phyloP scores from a whole-genome alignment of 2,888 invertebrate genomes.

The Microctonus hyperodae region DNA sequence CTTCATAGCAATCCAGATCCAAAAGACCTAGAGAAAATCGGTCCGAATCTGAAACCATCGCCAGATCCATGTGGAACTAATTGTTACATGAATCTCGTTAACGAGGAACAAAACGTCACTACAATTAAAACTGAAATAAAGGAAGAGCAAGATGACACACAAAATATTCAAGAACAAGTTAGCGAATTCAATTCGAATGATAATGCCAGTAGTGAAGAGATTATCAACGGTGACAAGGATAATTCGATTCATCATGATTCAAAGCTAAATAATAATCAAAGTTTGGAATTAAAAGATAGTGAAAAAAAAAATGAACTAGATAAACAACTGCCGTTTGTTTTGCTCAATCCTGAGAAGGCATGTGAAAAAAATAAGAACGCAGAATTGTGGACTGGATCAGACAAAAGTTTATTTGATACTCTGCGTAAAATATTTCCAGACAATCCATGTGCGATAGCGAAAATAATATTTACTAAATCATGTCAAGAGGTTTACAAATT shows the following conservation, averaged over 20 bases:
- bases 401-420: slow-evolving; percentile 91
- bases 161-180: slow-evolving; percentile 69
- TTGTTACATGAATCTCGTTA: slow-evolving; percentile 89
- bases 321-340: slow-evolving; percentile 65
- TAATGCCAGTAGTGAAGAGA: slow-evolving; percentile 93
- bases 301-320: slow-evolving; percentile 56
- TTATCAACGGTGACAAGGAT: slow-evolving; percentile 87
- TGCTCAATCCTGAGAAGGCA: slow-evolving; percentile 65
- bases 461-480: slow-evolving; percentile 92
- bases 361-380: slow-evolving; percentile 59
- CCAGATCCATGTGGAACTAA: slow-evolving; percentile 84
- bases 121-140: slow-evolving; percentile 68
- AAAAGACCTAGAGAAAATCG: slow-evolving; percentile 84
- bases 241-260: slow-evolving; percentile 65
- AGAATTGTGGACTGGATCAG: slow-evolving; percentile 88
- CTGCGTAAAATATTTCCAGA: slow-evolving; percentile 88
- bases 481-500: slow-evolving; percentile 92
- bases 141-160: slow-evolving; percentile 65
- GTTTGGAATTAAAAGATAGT: slow-evolving; percentile 50
- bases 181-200: slow-evolving; percentile 87
- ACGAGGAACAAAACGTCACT: slow-evolving; percentile 83
- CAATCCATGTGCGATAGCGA: slow-evolving; percentile 95
- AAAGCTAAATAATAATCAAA: slow-evolving; percentile 59
- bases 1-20: slow-evolving; percentile 80
- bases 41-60: slow-evolving; percentile 86